Base-by-base conservation (phyloP, 2,888 invertebrate species). In the Epiblema foenella region DNA sequence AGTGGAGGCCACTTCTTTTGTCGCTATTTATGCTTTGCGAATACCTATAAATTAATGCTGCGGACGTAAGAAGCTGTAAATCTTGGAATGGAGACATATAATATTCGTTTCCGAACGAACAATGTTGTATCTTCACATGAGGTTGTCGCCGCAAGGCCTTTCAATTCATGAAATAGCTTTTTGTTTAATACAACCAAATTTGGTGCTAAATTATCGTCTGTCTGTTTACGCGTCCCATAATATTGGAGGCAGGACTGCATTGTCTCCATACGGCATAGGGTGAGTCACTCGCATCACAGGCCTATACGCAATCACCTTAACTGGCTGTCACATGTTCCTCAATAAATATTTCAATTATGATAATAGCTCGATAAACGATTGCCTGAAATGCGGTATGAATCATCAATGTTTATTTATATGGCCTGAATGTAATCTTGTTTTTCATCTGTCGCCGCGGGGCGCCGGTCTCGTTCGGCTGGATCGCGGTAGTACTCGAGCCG, bases 11-110 rank as follows among this genome's bases (percentile, higher is more conserved):
- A 51, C 54, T 17, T 66, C 59, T 59, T 71, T 67, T 62, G 49
- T 62, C 33, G 37, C 46, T 71, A 51, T 71, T 54, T 71, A 65
- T 65, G 54, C 63, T 63, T 64, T 54, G 39, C 67, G 46, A 57
- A 51, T 39, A 62, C 29, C 49, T 74, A 78, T 77, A 69, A 81
- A 73, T 67, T 71, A 66, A 66, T 60, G 56, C 66, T 66, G 46
- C 79, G 76, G 68, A 77, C 78, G 85, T 83, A 87, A 86, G 86
- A 77, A 79, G 76, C 81, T 73, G 83, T 87, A 85, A 85, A 84
- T 84, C 79, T 78, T 77, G 73, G 75, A 74, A 78, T 78, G 76
- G 78, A 80, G 78, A 78, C 77, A 79, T 80, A 79, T 83, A 81
- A 83, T 83, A 77, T 75, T 74, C 73, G 65, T 51, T 75, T 73